A percentile compares a stretch with the other conserved stretches of the same genome.
Evolutionary conservation across 2,113 vertebrate species (phyloP).

Genomic region (Nyctibius bracteatus): DNA sequence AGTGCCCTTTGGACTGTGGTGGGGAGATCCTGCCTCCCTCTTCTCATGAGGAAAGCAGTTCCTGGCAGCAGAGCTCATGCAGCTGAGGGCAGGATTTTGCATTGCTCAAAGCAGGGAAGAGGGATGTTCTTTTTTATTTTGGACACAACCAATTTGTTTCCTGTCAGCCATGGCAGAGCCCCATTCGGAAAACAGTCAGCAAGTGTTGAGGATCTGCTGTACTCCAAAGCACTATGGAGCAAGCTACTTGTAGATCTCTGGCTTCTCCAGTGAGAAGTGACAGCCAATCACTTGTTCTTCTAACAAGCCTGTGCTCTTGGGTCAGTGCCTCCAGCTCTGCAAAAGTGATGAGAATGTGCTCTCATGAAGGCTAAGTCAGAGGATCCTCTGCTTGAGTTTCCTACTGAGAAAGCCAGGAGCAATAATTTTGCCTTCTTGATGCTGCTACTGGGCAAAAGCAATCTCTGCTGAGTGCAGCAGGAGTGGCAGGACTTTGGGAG

Average conservation of each 20-base stretch:
- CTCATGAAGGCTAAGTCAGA: neutral
- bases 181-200: neutral
- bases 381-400: neutral
- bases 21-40: neutral
- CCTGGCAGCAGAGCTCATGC: neutral
- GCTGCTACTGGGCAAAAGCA: neutral
- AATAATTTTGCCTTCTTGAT: neutral
- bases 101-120: neutral
- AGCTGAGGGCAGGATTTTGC: neutral
- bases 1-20: neutral
- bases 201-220: neutral
- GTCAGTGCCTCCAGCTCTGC: neutral
- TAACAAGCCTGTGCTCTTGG: neutral
- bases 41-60: neutral
- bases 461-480: rapidly evolving
- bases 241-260: neutral
- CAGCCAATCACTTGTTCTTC: neutral
- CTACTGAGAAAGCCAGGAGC: neutral
- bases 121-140: neutral
- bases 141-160: neutral
- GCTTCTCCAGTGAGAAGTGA: neutral
- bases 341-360: rapidly evolving
- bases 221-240: neutral
- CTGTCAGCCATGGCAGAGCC: neutral
- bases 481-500: neutral